A percentile compares a stretch with the other conserved stretches of the same genome.
phyloP scores from a whole-genome alignment of 2,113 vertebrate species.

The Amphiprion percula region DNA sequence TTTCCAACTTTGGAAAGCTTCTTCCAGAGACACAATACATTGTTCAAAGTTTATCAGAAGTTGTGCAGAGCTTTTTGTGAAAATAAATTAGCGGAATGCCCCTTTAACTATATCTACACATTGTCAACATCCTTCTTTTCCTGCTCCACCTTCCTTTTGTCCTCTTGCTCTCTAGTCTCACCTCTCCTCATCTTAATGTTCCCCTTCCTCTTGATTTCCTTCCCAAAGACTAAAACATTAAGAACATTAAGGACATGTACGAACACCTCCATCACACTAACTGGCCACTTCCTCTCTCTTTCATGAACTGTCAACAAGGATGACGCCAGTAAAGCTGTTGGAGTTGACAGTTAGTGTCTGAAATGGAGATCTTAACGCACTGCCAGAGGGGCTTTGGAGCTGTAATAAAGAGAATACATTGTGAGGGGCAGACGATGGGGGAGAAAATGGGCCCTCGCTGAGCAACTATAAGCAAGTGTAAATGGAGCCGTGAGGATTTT shows the following conservation, averaged over 20 bases:
- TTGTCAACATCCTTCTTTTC: background rate
- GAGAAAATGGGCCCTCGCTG: constrained; percentile 17
- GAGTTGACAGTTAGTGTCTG: constrained; percentile 55
- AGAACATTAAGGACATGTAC: background rate
- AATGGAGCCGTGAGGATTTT: constrained; percentile 55
- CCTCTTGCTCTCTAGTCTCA: background rate
- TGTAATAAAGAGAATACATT: constrained; percentile 36
- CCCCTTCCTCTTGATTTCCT: background rate
- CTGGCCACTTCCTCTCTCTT: constrained; percentile 55
- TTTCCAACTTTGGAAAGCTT: background rate
- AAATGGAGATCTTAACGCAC: constrained; percentile 56
- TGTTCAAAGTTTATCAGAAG: background rate
- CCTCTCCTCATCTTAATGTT: background rate
- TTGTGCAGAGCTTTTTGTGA: background rate
- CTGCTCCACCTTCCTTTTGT: background rate
- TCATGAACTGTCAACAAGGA: constrained; percentile 15
- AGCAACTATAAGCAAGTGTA: constrained; percentile 43
- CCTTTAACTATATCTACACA: background rate
- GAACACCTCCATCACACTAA: background rate
- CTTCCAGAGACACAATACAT: background rate
- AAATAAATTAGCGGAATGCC: background rate
- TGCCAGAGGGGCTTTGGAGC: constrained; percentile 27
- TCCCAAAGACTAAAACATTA: constrained; percentile 5
- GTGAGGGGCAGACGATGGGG: background rate
- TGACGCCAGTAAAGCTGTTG: constrained; percentile 48